Base-by-base conservation (phyloP, 1,140 invertebrate genomes). In the Eurytemora carolleeae region DNA sequence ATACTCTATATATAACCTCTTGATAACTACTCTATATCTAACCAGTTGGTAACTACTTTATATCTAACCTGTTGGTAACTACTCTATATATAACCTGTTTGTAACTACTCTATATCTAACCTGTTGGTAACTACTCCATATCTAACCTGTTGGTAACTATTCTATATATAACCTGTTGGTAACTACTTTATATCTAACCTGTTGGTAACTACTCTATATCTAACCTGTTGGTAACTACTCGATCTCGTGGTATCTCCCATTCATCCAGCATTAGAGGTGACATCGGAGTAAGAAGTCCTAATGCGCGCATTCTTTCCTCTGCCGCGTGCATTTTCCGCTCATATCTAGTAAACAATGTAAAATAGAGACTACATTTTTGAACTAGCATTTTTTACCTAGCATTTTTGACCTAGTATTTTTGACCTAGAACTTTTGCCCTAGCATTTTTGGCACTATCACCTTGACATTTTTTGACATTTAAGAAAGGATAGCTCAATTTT, bases 171-270 rank as follows among this genome's bases (percentile, higher is more conserved):
- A 44, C 31, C 31, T 44, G 31, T 44, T 44, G n/a, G 31, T 44
- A 44, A 44, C 31, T n/a, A 44, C 31, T 44, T n/a, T 44, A 44
- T 44, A 7, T 44, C 31, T 44, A n/a, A 44, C 31, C 31, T 44
- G 31, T 44, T 44, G n/a, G 31, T 44, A 44, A n/a, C 31, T n/a
- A 44, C 31, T 44, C 31, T 44, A 44, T 44, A 44, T n/a, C 31
- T 44, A n/a, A 44, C 31, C 31, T 74, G 72, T 92, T 92, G n/a
- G 92, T 81, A n/a, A 91, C 84, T 1, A 93, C 82, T 55, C 80
- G 76, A 64, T 90, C 83, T 52, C 86, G 74, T 0, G 84, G 78
- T 24, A 92, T 78, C 72, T 93, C 87, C 86, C 87, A 92, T 66
- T 85, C 84, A 68, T 90, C 87, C 15, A 89, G 71, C 16, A 71